Conservation (phyloP, 2,113 vertebrate genomes). For the Triplophysa rosa region DNA sequence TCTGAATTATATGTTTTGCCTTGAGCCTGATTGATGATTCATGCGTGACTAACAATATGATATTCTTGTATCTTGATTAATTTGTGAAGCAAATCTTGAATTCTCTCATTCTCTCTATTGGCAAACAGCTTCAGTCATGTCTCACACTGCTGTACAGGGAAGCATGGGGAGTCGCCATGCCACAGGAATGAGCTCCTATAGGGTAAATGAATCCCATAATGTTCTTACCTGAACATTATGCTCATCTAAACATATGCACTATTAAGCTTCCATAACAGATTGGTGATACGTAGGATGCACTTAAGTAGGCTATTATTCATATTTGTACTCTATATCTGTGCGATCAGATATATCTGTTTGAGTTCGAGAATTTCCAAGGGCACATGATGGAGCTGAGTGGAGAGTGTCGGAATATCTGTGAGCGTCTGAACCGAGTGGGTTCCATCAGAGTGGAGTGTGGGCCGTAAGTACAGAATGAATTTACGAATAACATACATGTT, state of each 20-base stretch:
- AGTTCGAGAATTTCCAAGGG: constrained; percentile 83
- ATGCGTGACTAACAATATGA: background rate
- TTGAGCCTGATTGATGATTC: no score
- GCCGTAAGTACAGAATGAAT: constrained; percentile 70
- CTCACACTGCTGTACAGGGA: constrained; percentile 79
- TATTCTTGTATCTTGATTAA: background rate
- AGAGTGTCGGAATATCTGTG: constrained; percentile 74
- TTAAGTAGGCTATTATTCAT: background rate
- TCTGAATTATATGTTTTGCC: no score
- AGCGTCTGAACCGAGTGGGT: constrained; percentile 72
- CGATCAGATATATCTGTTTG: constrained; percentile 76
- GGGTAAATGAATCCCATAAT: constrained; percentile 59
- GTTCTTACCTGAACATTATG: background rate
- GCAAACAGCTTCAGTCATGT: constrained; percentile 67
- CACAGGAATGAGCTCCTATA: constrained; percentile 67
- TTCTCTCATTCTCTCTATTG: background rate
- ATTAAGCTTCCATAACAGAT: background rate
- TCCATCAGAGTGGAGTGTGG: constrained; percentile 80
- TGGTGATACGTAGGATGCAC: background rate
- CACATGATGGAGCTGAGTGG: constrained; percentile 72
- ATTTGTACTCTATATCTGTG: background rate
- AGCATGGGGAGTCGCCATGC: constrained; percentile 78
- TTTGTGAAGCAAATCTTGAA: background rate
- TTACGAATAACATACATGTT: background rate
- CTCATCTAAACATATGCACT: background rate